These are phyloP conservation scores for Diplodus sargus DNA, from an alignment of 2,797 vertebrate species.

Conservation along the genomic window DNA sequence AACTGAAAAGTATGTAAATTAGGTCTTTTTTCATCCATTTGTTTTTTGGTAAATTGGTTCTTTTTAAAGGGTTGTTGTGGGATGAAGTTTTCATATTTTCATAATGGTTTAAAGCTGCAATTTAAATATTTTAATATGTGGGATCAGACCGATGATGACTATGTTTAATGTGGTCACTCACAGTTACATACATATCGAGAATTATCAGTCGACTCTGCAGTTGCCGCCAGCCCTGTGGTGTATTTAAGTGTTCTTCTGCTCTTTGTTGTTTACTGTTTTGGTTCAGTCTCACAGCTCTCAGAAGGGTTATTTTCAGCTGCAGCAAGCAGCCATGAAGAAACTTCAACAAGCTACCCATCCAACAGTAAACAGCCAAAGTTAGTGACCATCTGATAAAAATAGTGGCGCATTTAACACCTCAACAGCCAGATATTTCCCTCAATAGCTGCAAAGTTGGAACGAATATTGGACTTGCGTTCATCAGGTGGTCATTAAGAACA, in stretches of 20 bases:
- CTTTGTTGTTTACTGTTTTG: not conserved
- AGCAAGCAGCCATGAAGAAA: not conserved
- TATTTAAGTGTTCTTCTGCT: not conserved
- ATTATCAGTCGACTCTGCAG: not conserved
- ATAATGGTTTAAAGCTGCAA: conserved; percentile 8
- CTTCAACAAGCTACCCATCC: not conserved
- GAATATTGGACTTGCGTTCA: not conserved
- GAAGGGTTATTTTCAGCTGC: not conserved
- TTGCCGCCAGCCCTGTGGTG: not conserved
- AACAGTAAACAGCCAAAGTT: not conserved
- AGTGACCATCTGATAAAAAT: not conserved
- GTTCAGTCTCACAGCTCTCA: not conserved
- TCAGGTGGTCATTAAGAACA: too few relatives aligned
- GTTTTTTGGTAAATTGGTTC: not conserved
- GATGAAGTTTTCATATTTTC: not conserved
- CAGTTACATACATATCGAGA: not conserved
- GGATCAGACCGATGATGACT: not conserved
- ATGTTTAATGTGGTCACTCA: not conserved
- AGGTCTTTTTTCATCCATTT: not conserved
- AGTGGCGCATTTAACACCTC: not conserved
- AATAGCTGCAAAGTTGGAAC: not conserved
- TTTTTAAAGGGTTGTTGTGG: not conserved
- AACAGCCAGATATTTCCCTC: not conserved
- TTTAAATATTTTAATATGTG: not conserved
- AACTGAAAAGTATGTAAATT: conserved; percentile 2